Conservation (phyloP, 2,113 vertebrate genomes). For the Corythaeola cristata region DNA sequence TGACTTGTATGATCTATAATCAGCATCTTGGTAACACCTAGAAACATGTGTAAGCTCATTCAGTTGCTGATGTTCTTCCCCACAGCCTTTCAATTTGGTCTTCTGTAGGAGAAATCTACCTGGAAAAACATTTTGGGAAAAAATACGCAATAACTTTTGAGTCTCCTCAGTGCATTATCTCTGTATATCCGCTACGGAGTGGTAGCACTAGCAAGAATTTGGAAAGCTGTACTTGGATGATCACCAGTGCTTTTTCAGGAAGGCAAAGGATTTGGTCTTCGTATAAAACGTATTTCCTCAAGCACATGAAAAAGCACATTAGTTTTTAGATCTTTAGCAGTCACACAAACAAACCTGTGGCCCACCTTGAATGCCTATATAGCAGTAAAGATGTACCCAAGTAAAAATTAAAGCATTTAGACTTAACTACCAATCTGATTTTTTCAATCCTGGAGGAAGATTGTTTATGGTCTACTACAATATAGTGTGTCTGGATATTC, state of each 20-base stretch:
- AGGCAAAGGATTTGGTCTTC: background rate
- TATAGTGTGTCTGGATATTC: background rate
- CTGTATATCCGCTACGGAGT: background rate
- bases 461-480: background rate
- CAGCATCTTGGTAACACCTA: background rate
- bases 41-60: background rate
- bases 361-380: background rate
- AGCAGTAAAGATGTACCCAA: background rate
- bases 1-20: background rate
- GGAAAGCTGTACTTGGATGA: background rate
- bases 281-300: background rate
- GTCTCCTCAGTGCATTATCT: background rate
- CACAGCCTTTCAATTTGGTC: background rate
- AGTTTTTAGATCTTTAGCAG: background rate
- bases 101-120: background rate
- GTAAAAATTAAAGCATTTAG: background rate
- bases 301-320: background rate
- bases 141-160: fast-evolving
- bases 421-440: background rate
- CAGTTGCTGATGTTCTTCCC: background rate
- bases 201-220: background rate
- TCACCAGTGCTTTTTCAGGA: background rate
- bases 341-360: background rate
- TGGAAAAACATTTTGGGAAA: background rate
- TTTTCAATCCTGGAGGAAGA: background rate